Conservation (phyloP, 2,797 vertebrate genomes). For the Brachyalestes nurse region DNA sequence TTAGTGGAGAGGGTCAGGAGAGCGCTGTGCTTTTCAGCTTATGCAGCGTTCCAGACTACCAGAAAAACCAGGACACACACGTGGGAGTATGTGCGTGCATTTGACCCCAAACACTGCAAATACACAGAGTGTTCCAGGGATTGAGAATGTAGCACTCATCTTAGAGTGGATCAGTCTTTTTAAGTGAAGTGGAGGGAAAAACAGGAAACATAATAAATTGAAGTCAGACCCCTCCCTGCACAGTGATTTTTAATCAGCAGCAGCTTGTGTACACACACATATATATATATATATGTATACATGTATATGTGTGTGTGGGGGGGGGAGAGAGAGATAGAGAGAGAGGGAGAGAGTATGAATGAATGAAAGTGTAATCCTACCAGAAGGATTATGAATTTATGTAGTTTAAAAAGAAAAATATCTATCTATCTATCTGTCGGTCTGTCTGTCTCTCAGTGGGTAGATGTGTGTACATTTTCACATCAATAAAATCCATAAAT, state of each 20-base stretch:
- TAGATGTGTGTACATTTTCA: too few relatives aligned
- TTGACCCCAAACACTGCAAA: not conserved
- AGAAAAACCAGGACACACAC: slow-evolving; percentile 7
- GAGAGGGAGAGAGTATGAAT: too few relatives aligned
- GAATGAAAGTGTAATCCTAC: too few relatives aligned
- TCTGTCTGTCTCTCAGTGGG: too few relatives aligned
- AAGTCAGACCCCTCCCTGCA: slow-evolving; percentile 68
- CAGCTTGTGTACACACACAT: slow-evolving; percentile 13
- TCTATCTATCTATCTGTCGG: too few relatives aligned
- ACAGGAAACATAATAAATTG: slow-evolving; percentile 58
- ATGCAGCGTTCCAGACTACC: slow-evolving; percentile 2
- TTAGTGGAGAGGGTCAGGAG: not conserved
- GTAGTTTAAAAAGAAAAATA: too few relatives aligned
- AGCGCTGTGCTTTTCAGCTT: slow-evolving; percentile 1
- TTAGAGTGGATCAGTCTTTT: slow-evolving; percentile 62
- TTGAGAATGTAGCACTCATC: slow-evolving; percentile 34
- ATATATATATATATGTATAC: slow-evolving; percentile 14
- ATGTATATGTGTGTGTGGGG: not conserved
- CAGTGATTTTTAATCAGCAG: slow-evolving; percentile 67
- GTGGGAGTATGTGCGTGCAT: not conserved
- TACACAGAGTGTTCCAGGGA: slow-evolving; percentile 24
- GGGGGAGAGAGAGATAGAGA: too few relatives aligned
- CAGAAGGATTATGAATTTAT: too few relatives aligned
- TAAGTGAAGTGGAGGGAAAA: slow-evolving; percentile 49
- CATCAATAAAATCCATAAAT: too few relatives aligned